Evolutionary conservation across 37 sponge, comb jelly and placozoan species (phyloP).

Genomic region (Cladorhizidae sp.): DNA sequence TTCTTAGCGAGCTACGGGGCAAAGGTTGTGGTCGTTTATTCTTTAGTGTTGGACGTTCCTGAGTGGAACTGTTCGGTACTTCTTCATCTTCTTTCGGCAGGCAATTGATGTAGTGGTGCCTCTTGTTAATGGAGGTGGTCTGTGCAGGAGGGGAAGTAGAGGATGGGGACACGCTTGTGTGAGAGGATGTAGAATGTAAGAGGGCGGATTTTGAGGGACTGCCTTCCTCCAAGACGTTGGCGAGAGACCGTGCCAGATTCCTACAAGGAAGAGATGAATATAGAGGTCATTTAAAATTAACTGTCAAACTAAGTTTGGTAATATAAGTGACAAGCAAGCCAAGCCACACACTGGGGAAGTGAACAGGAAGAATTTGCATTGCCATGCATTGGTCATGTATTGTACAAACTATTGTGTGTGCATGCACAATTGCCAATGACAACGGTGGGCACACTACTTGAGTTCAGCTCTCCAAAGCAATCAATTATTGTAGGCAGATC

Average conservation of each 20-base stretch:
- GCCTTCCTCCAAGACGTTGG: conserved; percentile 1
- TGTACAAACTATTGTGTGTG: too few species aligned
- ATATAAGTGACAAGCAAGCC: neutral
- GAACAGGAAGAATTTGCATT: too few species aligned
- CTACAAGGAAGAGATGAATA: neutral
- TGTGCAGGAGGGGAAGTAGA: neutral
- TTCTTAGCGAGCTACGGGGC: neutral
- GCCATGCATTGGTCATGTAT: too few species aligned
- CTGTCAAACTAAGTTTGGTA: too few species aligned
- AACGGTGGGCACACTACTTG: too few species aligned
- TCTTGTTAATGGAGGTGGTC: neutral
- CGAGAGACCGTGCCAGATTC: neutral
- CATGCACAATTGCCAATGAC: too few species aligned
- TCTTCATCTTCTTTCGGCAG: neutral
- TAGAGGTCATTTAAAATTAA: neutral
- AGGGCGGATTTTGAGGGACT: neutral
- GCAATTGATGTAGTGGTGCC: conserved; percentile 15
- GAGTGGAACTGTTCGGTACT: neutral
- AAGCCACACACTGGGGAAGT: too few species aligned
- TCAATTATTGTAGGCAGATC: too few species aligned
- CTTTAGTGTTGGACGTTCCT: neutral
- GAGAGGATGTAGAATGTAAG: neutral
- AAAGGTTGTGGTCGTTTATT: neutral
- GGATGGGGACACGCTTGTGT: neutral
- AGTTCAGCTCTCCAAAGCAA: too few species aligned